A percentile compares a stretch with the other conserved stretches of the same genome.
phyloP scores from a whole-genome alignment of 2,113 vertebrate genomes.

The Petaurus breviceps region DNA sequence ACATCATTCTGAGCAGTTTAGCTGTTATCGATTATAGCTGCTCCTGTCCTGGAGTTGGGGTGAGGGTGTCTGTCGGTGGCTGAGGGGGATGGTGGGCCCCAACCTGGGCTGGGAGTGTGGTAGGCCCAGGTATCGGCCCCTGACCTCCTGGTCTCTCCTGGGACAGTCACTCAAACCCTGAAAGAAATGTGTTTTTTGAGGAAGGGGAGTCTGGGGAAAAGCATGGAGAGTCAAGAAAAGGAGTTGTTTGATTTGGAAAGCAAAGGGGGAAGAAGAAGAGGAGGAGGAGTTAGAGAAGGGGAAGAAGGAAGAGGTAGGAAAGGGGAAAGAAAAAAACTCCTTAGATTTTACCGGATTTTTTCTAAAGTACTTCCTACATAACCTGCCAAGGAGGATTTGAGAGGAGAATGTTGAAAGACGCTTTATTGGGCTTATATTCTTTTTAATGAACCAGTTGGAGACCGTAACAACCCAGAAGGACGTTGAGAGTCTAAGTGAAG shows the following conservation, averaged over 20 bases:
- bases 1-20: accelerated
- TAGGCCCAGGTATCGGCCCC: neutral
- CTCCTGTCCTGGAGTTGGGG: neutral
- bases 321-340: neutral
- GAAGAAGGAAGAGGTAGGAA: too few species aligned
- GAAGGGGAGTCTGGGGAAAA: neutral
- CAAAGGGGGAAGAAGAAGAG: neutral
- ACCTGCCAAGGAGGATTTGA: neutral
- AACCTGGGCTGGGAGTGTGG: neutral
- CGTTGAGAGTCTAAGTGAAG: neutral
- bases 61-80: neutral
- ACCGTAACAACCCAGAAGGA: neutral
- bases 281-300: neutral
- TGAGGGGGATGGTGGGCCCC: neutral
- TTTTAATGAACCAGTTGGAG: neutral
- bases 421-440: neutral
- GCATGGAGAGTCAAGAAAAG: neutral
- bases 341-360: neutral
- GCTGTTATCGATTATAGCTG: accelerated
- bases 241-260: neutral
- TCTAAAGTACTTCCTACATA: neutral
- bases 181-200: neutral
- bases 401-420: too few species aligned
- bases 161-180: neutral
- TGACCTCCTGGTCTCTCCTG: neutral